Percentiles rank a stretch among this genome's conserved stretches.
These are phyloP conservation scores for Polyergus mexicanus DNA, from an alignment of 1,140 invertebrate genomes.

Conservation along the genomic window DNA sequence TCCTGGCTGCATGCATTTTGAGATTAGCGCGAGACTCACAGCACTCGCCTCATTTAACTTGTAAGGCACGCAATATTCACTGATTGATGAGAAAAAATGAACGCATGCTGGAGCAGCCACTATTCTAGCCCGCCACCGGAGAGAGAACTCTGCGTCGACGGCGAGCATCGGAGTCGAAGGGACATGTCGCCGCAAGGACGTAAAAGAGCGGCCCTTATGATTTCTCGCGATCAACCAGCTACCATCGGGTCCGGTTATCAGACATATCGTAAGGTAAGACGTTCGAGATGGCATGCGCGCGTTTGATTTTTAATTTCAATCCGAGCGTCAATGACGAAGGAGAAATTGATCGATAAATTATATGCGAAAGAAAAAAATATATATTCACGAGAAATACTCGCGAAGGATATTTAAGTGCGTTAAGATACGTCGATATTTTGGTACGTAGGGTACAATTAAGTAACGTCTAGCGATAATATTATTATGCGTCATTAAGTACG, in stretches of 20 bases:
- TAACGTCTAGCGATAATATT: neutral
- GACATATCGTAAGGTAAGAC: slow-evolving; percentile 84
- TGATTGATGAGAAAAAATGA: slow-evolving; percentile 78
- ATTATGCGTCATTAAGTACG: slow-evolving; percentile 27
- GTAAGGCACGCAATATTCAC: slow-evolving; percentile 71
- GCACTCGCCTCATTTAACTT: slow-evolving; percentile 77
- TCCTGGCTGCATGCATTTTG: slow-evolving; percentile 74
- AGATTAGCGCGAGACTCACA: slow-evolving; percentile 75
- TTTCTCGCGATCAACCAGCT: slow-evolving; percentile 86
- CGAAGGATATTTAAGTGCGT: too few species aligned
- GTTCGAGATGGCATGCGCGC: neutral
- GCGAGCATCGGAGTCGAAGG: slow-evolving; percentile 88
- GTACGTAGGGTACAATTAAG: neutral
- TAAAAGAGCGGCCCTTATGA: slow-evolving; percentile 90
- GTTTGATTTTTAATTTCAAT: neutral
- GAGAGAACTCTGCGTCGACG: slow-evolving; percentile 87
- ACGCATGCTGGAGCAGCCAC: slow-evolving; percentile 83
- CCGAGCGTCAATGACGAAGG: neutral
- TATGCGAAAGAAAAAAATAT: neutral
- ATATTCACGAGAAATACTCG: too few species aligned
- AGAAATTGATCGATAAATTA: neutral
- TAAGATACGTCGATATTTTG: neutral
- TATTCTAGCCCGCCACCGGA: slow-evolving; percentile 89
- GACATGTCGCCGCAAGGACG: slow-evolving; percentile 93
- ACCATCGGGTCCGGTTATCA: slow-evolving; percentile 83